Evolutionary conservation across 2,888 invertebrate genomes (phyloP).

Genomic region (Amblyjoppa proteus): DNA sequence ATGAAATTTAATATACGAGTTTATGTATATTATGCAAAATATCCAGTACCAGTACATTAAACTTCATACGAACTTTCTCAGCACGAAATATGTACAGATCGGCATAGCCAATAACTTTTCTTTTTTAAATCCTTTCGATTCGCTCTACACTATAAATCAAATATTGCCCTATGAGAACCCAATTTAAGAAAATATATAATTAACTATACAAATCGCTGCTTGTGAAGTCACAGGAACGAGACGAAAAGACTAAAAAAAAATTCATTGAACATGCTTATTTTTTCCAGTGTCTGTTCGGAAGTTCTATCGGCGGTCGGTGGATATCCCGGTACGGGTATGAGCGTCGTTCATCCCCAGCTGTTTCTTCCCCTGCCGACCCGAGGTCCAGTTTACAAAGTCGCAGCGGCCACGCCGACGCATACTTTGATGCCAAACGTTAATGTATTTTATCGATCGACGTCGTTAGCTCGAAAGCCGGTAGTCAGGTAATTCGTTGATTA

Average conservation of each 20-base stretch:
- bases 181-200: too few species aligned
- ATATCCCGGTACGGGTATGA: slow-evolving; percentile 80
- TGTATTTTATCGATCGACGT: slow-evolving; percentile 57
- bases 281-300: slow-evolving; percentile 79
- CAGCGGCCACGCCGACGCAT: slow-evolving; percentile 82
- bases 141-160: too few species aligned
- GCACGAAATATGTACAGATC: too few species aligned
- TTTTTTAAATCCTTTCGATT: too few species aligned
- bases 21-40: too few species aligned
- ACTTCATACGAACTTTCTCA: too few species aligned
- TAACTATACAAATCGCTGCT: too few species aligned
- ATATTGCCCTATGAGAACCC: too few species aligned
- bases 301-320: slow-evolving; percentile 80
- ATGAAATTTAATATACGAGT: too few species aligned
- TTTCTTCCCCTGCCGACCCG: slow-evolving; percentile 88
- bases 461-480: background rate
- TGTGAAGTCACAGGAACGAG: too few species aligned
- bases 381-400: slow-evolving; percentile 84
- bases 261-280: slow-evolving; percentile 11
- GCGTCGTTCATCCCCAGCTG: slow-evolving; percentile 89
- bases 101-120: too few species aligned
- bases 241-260: background rate
- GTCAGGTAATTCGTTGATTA: background rate
- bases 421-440: slow-evolving; percentile 83
- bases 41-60: too few species aligned